Evolutionary conservation across 2,797 vertebrate genomes (phyloP).

Genomic region (Strix occidentalis): DNA sequence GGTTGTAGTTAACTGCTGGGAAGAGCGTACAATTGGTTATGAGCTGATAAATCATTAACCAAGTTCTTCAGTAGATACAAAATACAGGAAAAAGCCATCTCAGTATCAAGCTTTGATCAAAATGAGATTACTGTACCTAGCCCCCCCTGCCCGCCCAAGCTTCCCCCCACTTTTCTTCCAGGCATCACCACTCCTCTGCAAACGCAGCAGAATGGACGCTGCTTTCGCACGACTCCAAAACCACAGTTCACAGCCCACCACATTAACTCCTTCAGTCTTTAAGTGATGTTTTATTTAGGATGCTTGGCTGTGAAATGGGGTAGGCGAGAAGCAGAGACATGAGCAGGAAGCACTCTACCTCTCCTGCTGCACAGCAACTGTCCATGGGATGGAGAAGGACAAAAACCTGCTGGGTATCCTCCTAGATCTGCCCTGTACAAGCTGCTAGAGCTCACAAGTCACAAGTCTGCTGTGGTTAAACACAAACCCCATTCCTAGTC

Average conservation of each 20-base stretch:
- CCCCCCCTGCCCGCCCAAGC: background rate
- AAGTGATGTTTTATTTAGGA: background rate
- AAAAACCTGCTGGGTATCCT: background rate
- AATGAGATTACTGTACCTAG: background rate
- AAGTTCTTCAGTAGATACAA: background rate
- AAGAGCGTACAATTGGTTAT: background rate
- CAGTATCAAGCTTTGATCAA: background rate
- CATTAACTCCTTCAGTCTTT: background rate
- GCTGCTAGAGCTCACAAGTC: background rate
- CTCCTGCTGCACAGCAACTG: background rate
- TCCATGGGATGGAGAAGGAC: background rate
- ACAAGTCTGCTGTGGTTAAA: background rate
- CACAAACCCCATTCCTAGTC: background rate
- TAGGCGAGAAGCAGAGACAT: background rate
- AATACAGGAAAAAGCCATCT: background rate
- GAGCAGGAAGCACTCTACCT: background rate
- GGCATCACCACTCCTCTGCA: background rate
- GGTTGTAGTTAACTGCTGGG: background rate
- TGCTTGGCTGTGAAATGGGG: background rate
- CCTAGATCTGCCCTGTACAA: background rate
- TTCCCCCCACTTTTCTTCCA: background rate
- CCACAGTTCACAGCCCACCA: conserved; percentile 14
- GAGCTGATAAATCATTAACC: background rate
- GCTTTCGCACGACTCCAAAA: background rate
- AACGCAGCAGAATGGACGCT: background rate